Conservation (phyloP, 1,140 invertebrate species). For the Phthorimaea operculella region DNA sequence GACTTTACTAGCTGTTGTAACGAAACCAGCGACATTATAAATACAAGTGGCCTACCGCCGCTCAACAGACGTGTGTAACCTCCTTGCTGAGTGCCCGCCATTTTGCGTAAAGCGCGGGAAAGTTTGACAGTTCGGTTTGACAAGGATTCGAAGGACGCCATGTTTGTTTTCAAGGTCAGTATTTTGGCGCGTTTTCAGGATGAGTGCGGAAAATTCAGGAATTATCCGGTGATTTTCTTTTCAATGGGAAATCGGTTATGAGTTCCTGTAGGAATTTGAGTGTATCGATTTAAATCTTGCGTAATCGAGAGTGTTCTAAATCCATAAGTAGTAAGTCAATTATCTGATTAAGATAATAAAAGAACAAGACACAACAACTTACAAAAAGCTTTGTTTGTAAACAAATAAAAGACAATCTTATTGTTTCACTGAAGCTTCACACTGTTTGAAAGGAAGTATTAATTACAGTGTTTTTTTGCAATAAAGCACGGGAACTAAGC, state of each 20-base stretch:
- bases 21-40: conserved; percentile 51
- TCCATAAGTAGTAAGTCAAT: background rate
- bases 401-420: background rate
- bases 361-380: background rate
- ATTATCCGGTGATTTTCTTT: background rate
- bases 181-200: conserved; percentile 14
- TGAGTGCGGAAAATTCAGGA: background rate
- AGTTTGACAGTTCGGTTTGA: conserved; percentile 40
- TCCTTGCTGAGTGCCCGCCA: conserved; percentile 29
- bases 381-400: background rate
- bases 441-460: background rate
- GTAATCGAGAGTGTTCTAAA: background rate
- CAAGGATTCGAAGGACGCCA: conserved; percentile 31
- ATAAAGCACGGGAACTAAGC: background rate
- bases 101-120: conserved; percentile 45
- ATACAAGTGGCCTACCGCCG: conserved; percentile 37
- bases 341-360: background rate
- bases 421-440: background rate
- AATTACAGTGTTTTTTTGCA: background rate
- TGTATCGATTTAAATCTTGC: background rate
- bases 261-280: background rate
- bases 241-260: background rate
- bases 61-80: conserved; percentile 33
- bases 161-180: conserved; percentile 60
- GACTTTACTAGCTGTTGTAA: conserved; percentile 32